Conservation (phyloP, 2,113 vertebrate species). For the Boleophthalmus pectinirostris region DNA sequence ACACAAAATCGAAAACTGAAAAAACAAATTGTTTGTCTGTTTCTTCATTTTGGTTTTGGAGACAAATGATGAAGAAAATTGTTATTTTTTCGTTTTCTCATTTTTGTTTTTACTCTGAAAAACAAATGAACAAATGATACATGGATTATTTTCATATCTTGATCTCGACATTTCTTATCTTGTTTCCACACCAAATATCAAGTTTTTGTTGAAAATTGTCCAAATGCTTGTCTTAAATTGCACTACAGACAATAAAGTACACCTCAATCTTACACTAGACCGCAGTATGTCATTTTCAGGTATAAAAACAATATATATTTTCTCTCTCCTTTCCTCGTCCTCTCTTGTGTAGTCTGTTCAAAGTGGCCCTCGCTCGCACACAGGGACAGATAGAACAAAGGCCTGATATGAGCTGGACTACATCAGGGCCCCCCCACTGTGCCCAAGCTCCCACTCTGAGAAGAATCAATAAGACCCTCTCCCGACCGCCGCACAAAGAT, state of each 20-base stretch:
- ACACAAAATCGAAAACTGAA: no score
- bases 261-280: not conserved
- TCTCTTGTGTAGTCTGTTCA: not conserved
- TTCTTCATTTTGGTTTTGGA: no score
- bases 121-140: no score
- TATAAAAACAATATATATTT: conserved; percentile 10
- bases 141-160: no score
- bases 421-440: conserved; percentile 57
- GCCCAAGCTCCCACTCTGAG: conserved; percentile 51
- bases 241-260: not conserved
- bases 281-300: not conserved
- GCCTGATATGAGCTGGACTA: conserved; percentile 42
- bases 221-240: not conserved
- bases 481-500: conserved; percentile 20
- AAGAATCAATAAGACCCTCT: conserved; percentile 47
- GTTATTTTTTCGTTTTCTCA: no score
- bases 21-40: no score
- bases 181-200: not conserved
- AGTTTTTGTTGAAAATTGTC: not conserved
- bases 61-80: no score
- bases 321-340: not conserved
- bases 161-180: not conserved
- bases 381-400: conserved; percentile 32
- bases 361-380: conserved; percentile 18
- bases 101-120: no score